Base-by-base conservation (phyloP, 2,888 invertebrate species). In the Himalopsyche kuldschensis region DNA sequence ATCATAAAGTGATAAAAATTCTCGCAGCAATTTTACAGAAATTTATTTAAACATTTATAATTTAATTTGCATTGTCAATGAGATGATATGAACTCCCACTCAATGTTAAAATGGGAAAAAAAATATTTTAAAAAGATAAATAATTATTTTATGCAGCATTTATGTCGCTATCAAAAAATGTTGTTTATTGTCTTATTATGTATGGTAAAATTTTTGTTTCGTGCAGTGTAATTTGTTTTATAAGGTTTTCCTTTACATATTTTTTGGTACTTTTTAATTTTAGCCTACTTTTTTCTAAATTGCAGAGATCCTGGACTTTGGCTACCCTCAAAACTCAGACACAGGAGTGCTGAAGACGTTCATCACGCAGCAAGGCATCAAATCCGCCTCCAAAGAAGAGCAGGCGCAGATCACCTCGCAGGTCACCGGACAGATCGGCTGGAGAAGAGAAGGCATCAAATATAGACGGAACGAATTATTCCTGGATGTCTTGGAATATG, bases 321-420 rank as follows among this genome's bases (percentile, higher is more conserved):
- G 99, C 0, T 99, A 99, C 90, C 99, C 99, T 0, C 99, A 99
- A 91, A 99, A 99, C 90, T 99, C 99, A 0, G 99, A 99, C 89
- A 99, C 99, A 0, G 99, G 99, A 20, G 99, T 99, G 17, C 91
- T 99, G 88, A 99, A 99, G 91, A 99, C 99, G 0, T 99, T 99
- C 89, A 99, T 99, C 88, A 99, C 99, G 17, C 99, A 99, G 89
- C 99, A 99, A 91, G 99, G 99, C 85, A 98, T 99, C 81, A 99
- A 99, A 90, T 98, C 98, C 4, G 97, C 99, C 87, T 98, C 98
- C 27, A 99, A 99, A 90, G 99, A 99, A 89, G 99, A 99, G 90
- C 99, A 99, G 90, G 97, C 99, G 82, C 99, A 99, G 90, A 99
- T 99, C 87, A 99, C 99, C 15, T 99, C 99, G 11, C 99, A 99